Base-by-base conservation (phyloP, 2,888 invertebrate species). In the Halictus ligatus region DNA sequence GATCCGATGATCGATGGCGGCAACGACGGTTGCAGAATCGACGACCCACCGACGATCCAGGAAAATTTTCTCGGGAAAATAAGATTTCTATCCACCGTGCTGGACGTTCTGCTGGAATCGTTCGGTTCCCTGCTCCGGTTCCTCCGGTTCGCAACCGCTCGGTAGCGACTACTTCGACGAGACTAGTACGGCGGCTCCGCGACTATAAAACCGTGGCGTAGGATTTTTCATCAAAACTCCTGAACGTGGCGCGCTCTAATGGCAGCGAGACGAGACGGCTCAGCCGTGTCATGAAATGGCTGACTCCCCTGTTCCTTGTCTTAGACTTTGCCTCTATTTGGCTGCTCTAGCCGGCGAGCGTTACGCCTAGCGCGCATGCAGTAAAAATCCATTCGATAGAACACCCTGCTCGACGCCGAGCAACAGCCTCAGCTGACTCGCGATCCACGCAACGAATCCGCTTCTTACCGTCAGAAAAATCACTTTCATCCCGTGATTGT, bases 241-340 rank as follows among this genome's bases (percentile, higher is more conserved):
- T 78, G 75, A 72, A 78, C 72, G 78, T 84, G 85, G 85, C 86
- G 86, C 85, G 82, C 83, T 90, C 86, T 90, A 69, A 80, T 79
- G 86, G 89, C 82, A 60, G 78, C 76, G 81, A 50, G 43, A 78
- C 80, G 78, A 87, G 83, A 81, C 83, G 74, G 69, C 78, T 76
- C 72, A 69, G 82, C 78, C 87, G 87, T 75, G 76, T 87, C 89
- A 85, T 87, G 85, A 91, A 89, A 91, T 89, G 89, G 89, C 89
- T 87, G 91, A 85, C 84, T 78, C 77, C 75, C 78, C 79, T 73
- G 81, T 80, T 89, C 67, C 85, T 75, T 67, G 75, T 82, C 87
- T 78, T 58, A 82, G 78, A 76, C 79, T 81, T 85, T 73, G 79
- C 77, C 78, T 79, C 86, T 77, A 78, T 81, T 76, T 81, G 64